Percentiles rank a stretch among this genome's conserved stretches.
Evolutionary conservation across 1,140 invertebrate species (phyloP).

Genomic region (Physella acuta): DNA sequence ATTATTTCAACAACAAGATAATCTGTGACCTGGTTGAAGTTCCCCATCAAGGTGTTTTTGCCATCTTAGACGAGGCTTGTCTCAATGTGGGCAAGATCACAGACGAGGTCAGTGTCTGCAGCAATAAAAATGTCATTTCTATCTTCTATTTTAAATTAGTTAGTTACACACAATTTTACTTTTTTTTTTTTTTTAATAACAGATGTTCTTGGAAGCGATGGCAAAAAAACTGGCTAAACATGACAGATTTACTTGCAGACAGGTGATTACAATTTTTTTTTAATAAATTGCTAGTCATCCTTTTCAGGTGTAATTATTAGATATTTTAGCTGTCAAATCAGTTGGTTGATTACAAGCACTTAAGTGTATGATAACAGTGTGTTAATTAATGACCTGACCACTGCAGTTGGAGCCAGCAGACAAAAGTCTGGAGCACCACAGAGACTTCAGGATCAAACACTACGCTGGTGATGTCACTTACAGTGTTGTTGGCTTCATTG

Average conservation of each 20-base stretch:
- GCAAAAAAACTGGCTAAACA: conserved; percentile 84
- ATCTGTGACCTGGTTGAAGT: conserved; percentile 92
- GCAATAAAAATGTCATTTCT: background rate
- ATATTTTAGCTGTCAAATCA: too few relatives aligned
- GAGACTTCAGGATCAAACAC: conserved; percentile 80
- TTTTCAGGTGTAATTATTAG: too few relatives aligned
- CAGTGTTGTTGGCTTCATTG: conserved; percentile 84
- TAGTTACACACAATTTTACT: background rate
- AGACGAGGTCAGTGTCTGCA: conserved; percentile 72
- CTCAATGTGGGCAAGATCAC: conserved; percentile 90
- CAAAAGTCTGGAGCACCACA: conserved; percentile 64
- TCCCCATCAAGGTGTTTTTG: conserved; percentile 87
- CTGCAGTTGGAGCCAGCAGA: conserved; percentile 57
- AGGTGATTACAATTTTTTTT: conserved; percentile 61
- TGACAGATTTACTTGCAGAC: conserved; percentile 86
- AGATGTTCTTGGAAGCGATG: conserved; percentile 89
- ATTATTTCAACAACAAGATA: conserved; percentile 79
- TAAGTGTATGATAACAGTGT: too few relatives aligned
- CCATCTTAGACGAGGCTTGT: conserved; percentile 93
- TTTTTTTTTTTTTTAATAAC: conserved; percentile 28
- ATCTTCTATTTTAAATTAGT: background rate
- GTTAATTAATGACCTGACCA: too few relatives aligned
- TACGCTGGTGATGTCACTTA: conserved; percentile 97
- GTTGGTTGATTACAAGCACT: too few relatives aligned
- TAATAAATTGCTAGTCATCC: too few relatives aligned